Conservation (phyloP, 64 coral and sea anemone genomes). For the Trachythela sp. region DNA sequence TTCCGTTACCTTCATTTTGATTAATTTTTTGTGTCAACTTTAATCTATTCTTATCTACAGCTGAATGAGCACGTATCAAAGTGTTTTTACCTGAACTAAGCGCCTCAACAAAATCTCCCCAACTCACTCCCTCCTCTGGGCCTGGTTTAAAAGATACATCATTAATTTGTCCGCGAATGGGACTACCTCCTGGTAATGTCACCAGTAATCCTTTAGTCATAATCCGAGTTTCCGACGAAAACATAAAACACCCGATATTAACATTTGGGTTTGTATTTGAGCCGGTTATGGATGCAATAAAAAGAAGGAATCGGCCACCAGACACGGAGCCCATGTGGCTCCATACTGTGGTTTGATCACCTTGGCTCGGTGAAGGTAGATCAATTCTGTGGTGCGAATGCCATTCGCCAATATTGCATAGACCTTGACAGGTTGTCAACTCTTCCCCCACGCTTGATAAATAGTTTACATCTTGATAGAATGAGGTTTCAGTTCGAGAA, state of each 20-base stretch:
- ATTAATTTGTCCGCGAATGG: background rate
- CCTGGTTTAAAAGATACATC: background rate
- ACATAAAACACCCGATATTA: background rate
- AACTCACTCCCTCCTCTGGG: background rate
- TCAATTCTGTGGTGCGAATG: conserved; percentile 1
- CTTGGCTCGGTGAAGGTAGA: background rate
- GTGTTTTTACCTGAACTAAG: background rate
- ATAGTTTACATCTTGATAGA: conserved; percentile 9
- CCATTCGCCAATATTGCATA: conserved; percentile 12
- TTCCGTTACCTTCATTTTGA: background rate
- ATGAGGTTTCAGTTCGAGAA: background rate
- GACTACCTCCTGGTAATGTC: background rate
- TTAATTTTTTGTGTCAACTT: background rate
- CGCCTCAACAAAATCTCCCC: background rate
- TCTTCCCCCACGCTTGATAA: background rate
- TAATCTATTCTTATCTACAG: background rate
- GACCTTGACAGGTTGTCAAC: background rate
- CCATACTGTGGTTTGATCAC: background rate
- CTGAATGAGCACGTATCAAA: background rate
- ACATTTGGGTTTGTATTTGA: background rate
- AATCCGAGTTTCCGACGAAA: background rate
- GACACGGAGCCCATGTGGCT: background rate
- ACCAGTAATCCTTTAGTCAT: background rate
- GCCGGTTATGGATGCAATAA: background rate
- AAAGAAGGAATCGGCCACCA: background rate